These are phyloP conservation scores for Cantharis lateralis DNA, from an alignment of 2,888 invertebrate species.

Conservation along the genomic window DNA sequence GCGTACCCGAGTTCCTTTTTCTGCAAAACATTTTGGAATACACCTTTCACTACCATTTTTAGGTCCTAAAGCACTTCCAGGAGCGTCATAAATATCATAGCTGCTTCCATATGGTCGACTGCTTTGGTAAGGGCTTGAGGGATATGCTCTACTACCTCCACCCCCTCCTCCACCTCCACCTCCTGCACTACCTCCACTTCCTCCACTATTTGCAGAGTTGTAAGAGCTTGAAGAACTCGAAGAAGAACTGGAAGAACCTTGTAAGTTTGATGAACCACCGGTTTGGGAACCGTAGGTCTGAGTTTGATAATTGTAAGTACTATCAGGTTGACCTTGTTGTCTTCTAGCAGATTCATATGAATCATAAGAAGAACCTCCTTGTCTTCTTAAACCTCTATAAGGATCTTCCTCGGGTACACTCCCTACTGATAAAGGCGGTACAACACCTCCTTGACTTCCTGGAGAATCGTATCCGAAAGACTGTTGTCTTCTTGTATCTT, in stretches of 20 bases:
- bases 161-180: slow-evolving; percentile 48
- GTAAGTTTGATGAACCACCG: neutral
- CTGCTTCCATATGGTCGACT: slow-evolving; percentile 54
- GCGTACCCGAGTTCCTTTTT: slow-evolving; percentile 78
- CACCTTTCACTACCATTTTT: slow-evolving; percentile 69
- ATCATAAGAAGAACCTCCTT: neutral
- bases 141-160: slow-evolving; percentile 39
- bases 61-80: slow-evolving; percentile 54
- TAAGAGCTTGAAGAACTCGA: neutral
- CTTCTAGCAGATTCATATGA: neutral
- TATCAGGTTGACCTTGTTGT: neutral
- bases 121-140: slow-evolving; percentile 46
- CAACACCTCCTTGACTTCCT: neutral
- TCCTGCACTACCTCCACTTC: neutral
- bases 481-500: neutral
- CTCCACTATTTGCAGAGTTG: neutral
- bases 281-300: neutral
- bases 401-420: neutral
- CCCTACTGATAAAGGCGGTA: neutral
- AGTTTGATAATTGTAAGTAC: neutral
- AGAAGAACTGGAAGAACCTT: neutral
- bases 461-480: neutral
- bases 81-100: slow-evolving; percentile 58
- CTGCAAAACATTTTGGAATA: slow-evolving; percentile 85
- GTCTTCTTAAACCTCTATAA: neutral